Evolutionary conservation across 2,888 invertebrate species (phyloP).

Genomic region (Limnephilus rhombicus): DNA sequence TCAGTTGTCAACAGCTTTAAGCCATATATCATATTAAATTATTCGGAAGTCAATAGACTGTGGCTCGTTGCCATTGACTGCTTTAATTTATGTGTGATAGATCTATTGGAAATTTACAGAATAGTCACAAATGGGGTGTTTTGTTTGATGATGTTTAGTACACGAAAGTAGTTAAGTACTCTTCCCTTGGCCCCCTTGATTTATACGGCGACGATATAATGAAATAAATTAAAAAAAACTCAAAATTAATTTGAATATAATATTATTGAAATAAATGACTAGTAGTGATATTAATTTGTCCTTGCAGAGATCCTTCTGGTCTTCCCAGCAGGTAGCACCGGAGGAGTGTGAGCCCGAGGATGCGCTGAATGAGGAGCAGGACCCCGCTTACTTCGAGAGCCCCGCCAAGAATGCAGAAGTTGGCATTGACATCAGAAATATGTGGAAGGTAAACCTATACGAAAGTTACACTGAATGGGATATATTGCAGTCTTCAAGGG

Average conservation of each 20-base stretch:
- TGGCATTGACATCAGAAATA: conserved; percentile 72
- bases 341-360: background rate
- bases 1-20: no score
- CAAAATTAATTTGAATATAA: no score
- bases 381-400: conserved; percentile 69
- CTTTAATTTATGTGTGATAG: background rate
- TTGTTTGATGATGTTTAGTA: background rate
- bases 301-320: conserved; percentile 20
- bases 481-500: no score
- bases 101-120: background rate
- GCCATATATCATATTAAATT: no score
- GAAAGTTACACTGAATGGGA: background rate
- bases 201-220: background rate
- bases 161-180: background rate
- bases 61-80: conserved; percentile 73
- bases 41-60: no score
- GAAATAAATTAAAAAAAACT: no score
- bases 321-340: conserved; percentile 20
- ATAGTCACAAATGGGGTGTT: background rate
- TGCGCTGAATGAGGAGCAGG: conserved; percentile 9
- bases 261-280: no score
- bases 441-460: conserved; percentile 70
- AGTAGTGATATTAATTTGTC: background rate
- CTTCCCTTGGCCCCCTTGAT: background rate
- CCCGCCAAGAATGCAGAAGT: conserved; percentile 68